Evolutionary conservation across 2,797 vertebrate species (phyloP), one percentile per base, ranked within the genome.

Genomic region (Pampus argenteus): DNA sequence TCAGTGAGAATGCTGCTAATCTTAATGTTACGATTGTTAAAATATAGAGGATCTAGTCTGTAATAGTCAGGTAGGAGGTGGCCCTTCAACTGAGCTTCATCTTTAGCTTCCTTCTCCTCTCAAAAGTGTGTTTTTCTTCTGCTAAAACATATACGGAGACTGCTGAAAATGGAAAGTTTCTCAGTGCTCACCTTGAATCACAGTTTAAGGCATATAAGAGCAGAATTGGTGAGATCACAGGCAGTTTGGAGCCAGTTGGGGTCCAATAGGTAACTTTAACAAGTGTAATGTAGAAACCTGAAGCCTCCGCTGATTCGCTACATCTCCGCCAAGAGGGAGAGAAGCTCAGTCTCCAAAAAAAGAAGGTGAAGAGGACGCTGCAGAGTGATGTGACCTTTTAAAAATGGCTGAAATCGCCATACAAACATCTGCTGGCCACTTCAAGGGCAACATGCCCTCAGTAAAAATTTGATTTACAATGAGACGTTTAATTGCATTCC

Each of bases 1-100:
- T 93, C 68, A 84, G 84, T 55, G 10, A 50, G n/a, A 59, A 13
- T 20, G 7, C 28, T 26, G 6, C 9, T 48, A 22, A 47, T 20
- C 23, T 22, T 34, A 29, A 42, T 40, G 4, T 31, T 45, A 14
- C 25, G 10, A 45, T 45, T 61, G 11, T 17, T 47, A 44, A 34
- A 26, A 58, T 44, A 52, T 14, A 1, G 31, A 25, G 5, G 2
- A 52, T 13, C 10, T 45, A 4, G 20, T 47, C 28, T 50, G 6
- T 23, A 45, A 9, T 31, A 15, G 3, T 65, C 9, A 42, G 6
- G 18, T 44, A 7, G 17, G 6, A 7, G 6, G 17, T n/a, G n/a
- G n/a, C n/a, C n/a, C n/a, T 29, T 29, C 8, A 29, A 29, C 6
- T 29, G 0, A 5, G 8, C 28, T 29, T 29, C 28, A 29, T 29